Evolutionary conservation across 2,888 invertebrate species (phyloP).

Genomic region (Himalopsyche tibetana): DNA sequence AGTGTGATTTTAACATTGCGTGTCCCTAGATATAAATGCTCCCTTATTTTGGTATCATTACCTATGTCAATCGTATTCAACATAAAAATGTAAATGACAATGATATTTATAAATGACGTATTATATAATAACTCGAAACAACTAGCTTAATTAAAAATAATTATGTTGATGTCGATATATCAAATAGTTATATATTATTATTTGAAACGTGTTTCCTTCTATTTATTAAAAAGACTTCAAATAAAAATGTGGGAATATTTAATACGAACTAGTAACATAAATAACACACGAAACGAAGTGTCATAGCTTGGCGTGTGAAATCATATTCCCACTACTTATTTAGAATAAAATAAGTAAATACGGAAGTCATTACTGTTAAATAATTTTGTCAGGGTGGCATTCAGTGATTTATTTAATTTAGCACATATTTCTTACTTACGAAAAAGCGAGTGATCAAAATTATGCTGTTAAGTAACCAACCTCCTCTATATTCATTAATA

Average conservation of each 20-base stretch:
- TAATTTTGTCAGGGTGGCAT: not conserved
- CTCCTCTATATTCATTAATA: not conserved
- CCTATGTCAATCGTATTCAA: no score
- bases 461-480: not conserved
- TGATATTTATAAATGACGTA: not conserved
- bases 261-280: not conserved
- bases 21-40: no score
- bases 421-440: not conserved
- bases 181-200: not conserved
- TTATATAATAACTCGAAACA: not conserved
- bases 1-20: no score
- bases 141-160: conserved; percentile 3
- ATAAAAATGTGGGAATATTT: not conserved
- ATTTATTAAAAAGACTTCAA: not conserved
- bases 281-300: conserved; percentile 4
- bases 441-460: conserved; percentile 5
- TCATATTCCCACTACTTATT: not conserved
- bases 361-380: not conserved
- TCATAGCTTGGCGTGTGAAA: not conserved
- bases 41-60: no score
- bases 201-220: not conserved
- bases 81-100: not conserved
- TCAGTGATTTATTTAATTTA: not conserved
- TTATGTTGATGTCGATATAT: conserved; percentile 6
- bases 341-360: not conserved